These are phyloP conservation scores for Lysandra bellargus DNA, from an alignment of 2,888 invertebrate genomes.

Conservation along the genomic window DNA sequence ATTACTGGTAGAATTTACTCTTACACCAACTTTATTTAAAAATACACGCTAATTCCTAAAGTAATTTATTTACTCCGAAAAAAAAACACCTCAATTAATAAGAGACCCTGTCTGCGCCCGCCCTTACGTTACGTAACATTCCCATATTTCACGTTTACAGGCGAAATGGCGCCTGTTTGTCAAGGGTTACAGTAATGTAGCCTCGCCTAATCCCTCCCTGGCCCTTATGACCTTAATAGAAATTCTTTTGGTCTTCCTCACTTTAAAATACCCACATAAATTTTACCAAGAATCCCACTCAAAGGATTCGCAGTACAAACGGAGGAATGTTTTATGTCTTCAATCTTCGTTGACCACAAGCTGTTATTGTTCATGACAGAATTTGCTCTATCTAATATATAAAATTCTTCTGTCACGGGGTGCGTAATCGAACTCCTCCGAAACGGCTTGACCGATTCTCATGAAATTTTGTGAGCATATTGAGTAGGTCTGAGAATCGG, in stretches of 20 bases:
- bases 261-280: conserved; percentile 34
- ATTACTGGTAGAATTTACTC: background rate
- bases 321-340: conserved; percentile 18
- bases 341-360: background rate
- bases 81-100: background rate
- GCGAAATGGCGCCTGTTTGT: conserved; percentile 44
- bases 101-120: conserved; percentile 2
- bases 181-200: conserved; percentile 46
- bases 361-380: background rate
- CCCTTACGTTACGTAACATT: conserved; percentile 36
- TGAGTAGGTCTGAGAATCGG: no score
- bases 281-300: conserved; percentile 27
- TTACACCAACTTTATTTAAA: background rate
- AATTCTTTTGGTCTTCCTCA: conserved; percentile 44
- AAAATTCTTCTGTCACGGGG: no score
- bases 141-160: conserved; percentile 45
- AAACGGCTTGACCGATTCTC: no score
- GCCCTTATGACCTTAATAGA: conserved; percentile 46
- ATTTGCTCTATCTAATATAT: no score
- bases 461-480: no score
- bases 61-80: background rate
- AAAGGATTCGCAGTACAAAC: conserved; percentile 10
- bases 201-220: conserved; percentile 44
- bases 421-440: no score
- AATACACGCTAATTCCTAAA: background rate